Percentiles rank a stretch among this genome's conserved stretches.
These are phyloP conservation scores for Sympetrum striolatum DNA, from an alignment of 2,888 invertebrate species.

Conservation along the genomic window DNA sequence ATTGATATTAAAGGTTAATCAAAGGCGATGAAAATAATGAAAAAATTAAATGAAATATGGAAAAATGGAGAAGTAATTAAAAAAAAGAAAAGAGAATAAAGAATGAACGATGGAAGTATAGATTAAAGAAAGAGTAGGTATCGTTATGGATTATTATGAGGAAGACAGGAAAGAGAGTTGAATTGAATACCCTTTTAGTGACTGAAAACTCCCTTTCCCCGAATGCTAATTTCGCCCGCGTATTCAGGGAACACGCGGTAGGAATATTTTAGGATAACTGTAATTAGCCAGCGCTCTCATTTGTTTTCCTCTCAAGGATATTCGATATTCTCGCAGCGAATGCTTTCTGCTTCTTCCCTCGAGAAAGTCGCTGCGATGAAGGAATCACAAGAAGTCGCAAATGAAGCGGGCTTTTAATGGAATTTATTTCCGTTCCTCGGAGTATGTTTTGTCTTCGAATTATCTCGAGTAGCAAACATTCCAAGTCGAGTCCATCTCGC, in stretches of 20 bases:
- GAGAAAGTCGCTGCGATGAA: no score
- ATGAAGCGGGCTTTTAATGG: background rate
- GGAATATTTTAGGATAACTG: background rate
- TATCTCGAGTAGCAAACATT: no score
- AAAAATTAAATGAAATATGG: no score
- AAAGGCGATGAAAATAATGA: no score
- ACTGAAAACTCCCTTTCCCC: background rate
- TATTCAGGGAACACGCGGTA: background rate
- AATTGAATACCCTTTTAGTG: background rate
- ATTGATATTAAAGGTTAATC: no score
- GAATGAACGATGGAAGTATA: background rate
- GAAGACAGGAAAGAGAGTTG: background rate
- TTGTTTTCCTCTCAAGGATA: background rate
- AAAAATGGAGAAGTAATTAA: no score
- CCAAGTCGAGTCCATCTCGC: no score
- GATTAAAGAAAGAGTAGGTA: background rate
- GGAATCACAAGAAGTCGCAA: background rate
- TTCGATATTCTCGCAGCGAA: background rate
- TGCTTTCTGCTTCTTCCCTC: background rate
- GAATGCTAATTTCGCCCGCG: background rate
- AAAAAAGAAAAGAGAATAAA: no score
- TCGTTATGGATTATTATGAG: background rate
- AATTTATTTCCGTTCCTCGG: no score
- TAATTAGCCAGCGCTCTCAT: background rate
- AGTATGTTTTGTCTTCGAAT: no score